These are phyloP conservation scores for Artemia sinica DNA, from an alignment of 2,888 invertebrate genomes.

Conservation along the genomic window DNA sequence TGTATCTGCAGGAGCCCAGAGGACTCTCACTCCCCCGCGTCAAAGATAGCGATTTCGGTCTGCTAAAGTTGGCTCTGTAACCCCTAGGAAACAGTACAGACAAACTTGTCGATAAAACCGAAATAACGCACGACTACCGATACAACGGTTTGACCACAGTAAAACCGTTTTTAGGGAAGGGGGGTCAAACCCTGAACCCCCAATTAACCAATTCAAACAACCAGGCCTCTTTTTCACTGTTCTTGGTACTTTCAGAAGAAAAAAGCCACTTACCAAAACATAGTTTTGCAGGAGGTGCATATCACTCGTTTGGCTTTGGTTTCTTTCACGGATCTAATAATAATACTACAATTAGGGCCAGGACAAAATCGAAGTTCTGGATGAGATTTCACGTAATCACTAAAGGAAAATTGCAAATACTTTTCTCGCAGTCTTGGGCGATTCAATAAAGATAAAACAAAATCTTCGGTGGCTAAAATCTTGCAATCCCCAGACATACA, in stretches of 20 bases:
- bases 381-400: slow-evolving; percentile 86
- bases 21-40: no score
- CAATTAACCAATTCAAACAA: no score
- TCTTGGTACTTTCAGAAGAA: background rate
- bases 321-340: slow-evolving; percentile 61
- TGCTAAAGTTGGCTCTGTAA: no score
- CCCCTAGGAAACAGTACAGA: no score
- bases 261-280: slow-evolving; percentile 57
- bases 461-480: slow-evolving; percentile 86
- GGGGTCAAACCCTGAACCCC: no score
- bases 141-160: no score
- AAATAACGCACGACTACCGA: no score
- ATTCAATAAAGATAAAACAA: slow-evolving; percentile 67
- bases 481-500: slow-evolving; percentile 94
- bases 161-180: no score
- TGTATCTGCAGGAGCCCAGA: no score
- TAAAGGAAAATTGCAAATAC: slow-evolving; percentile 87
- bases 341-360: slow-evolving; percentile 79
- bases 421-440: slow-evolving; percentile 68
- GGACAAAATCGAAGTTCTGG: slow-evolving; percentile 82
- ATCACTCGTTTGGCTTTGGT: slow-evolving; percentile 64
- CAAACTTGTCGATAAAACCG: no score
- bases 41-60: no score
- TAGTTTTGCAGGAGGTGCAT: slow-evolving; percentile 70
- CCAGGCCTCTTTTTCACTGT: no score